These are phyloP conservation scores for Tiaroga cobitis DNA, from an alignment of 2,797 vertebrate species.

Conservation along the genomic window DNA sequence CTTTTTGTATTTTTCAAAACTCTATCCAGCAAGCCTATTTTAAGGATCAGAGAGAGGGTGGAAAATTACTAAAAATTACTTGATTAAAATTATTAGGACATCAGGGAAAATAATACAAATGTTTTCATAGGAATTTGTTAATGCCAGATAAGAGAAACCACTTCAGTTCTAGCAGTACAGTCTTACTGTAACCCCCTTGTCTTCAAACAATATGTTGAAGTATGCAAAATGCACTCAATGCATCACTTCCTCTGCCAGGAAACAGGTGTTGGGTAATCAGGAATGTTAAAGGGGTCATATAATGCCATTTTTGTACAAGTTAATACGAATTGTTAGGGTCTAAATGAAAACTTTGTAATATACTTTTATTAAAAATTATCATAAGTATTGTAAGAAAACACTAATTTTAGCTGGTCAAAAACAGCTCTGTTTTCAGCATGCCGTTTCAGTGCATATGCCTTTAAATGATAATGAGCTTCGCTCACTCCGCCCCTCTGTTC, in stretches of 20 bases:
- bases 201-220: neutral
- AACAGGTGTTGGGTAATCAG: conserved; percentile 8
- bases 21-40: neutral
- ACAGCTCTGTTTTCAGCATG: too few relatives aligned
- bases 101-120: neutral
- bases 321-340: too few relatives aligned
- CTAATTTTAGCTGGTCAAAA: too few relatives aligned
- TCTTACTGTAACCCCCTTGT: neutral
- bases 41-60: neutral
- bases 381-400: too few relatives aligned
- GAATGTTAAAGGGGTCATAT: neutral
- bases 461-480: too few relatives aligned
- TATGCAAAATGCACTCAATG: neutral
- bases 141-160: neutral
- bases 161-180: neutral
- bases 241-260: conserved; percentile 34
- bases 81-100: neutral
- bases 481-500: too few relatives aligned
- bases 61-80: neutral
- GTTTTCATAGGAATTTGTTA: neutral
- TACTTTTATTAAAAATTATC: too few relatives aligned
- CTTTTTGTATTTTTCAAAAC: neutral
- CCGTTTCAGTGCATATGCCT: too few relatives aligned
- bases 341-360: too few relatives aligned
- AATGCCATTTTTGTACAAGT: too few relatives aligned